Conservation (phyloP, 2,113 vertebrate genomes). For the Puntigrus tetrazona region DNA sequence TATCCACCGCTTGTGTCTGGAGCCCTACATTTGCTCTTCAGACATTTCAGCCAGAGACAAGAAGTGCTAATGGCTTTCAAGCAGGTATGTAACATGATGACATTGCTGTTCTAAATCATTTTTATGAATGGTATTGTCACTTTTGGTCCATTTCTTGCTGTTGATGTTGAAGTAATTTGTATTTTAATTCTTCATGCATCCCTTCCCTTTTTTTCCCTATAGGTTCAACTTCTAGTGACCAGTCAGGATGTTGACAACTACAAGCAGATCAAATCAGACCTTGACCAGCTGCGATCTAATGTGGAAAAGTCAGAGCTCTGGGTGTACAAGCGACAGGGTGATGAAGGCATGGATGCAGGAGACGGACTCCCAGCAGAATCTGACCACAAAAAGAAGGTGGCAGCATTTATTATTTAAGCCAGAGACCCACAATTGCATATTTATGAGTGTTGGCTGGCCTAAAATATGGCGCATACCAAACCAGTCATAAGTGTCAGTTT, state of each 20-base stretch:
- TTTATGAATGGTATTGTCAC: neutral
- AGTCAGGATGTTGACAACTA: slow-evolving; percentile 99
- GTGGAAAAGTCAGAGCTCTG: slow-evolving; percentile 99
- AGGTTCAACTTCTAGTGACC: slow-evolving; percentile 97
- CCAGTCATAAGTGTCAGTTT: no score
- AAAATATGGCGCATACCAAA: neutral
- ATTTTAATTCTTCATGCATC: neutral
- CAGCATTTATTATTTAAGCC: neutral
- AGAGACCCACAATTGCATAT: neutral
- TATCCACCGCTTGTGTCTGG: slow-evolving; percentile 97
- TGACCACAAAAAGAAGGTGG: slow-evolving; percentile 88
- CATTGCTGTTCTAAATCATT: neutral
- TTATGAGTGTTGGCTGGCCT: neutral
- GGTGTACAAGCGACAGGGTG: slow-evolving; percentile 96
- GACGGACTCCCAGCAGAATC: slow-evolving; percentile 77
- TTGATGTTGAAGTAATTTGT: neutral
- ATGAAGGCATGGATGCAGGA: slow-evolving; percentile 83
- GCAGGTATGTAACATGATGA: slow-evolving; percentile 79
- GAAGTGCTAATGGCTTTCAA: slow-evolving; percentile 98
- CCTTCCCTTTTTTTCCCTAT: neutral
- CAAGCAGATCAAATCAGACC: slow-evolving; percentile 97
- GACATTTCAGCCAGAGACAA: slow-evolving; percentile 98
- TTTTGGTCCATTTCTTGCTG: neutral
- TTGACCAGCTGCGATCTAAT: slow-evolving; percentile 95
- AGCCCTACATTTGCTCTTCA: slow-evolving; percentile 92